Base-by-base conservation (phyloP, 2,113 vertebrate genomes). In the Corythornis cristatus region DNA sequence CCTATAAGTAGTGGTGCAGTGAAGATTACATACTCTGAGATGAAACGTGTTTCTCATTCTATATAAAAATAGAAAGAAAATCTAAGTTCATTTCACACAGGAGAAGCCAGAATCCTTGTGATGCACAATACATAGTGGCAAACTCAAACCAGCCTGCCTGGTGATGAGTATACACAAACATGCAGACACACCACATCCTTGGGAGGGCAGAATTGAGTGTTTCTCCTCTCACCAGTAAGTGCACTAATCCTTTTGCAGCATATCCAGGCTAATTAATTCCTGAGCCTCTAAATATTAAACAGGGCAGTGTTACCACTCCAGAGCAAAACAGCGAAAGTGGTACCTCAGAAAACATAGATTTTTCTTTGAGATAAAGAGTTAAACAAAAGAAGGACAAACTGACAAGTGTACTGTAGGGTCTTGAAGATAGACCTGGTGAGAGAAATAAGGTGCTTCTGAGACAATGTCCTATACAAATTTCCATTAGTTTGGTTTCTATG, bases 251-350 rank as follows among this genome's bases (percentile, higher is more conserved):
- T 93, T 64, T 85, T n/a, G 80, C 45, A 85, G 89, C 61, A 90
- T 87, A 95, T 80, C 35, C 23, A 33, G 87, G 53, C 93, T 96
- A 96, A 96, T 96, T 95, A 96, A 96, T 96, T 97, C 81, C 96
- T 94, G 84, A 96, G 81, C 53, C 40, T 60, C 93, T 95, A 96
- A 97, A 96, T 97, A 97, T 96, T 96, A 95, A 95, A 95, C 60
- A n/a, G 57, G 57, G 57, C 64, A 89, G 81, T 91, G 91, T 86
- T 89, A 83, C 72, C 81, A 92, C 78, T 95, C 90, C 57, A 60
- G 28, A 93, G 82, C 40, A 93, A 95, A 94, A 96, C 90, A 95
- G 92, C 72, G 90, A 89, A 92, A 96, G 87, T 6, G 1, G 28
- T 68, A 54, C 83, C 84, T 87, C 81, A 80, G 78, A 89, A 95